Percentiles rank a stretch among this genome's conserved stretches.
These are phyloP conservation scores for Sinotaia quadrata DNA, from an alignment of 2,888 invertebrate species.

Conservation along the genomic window DNA sequence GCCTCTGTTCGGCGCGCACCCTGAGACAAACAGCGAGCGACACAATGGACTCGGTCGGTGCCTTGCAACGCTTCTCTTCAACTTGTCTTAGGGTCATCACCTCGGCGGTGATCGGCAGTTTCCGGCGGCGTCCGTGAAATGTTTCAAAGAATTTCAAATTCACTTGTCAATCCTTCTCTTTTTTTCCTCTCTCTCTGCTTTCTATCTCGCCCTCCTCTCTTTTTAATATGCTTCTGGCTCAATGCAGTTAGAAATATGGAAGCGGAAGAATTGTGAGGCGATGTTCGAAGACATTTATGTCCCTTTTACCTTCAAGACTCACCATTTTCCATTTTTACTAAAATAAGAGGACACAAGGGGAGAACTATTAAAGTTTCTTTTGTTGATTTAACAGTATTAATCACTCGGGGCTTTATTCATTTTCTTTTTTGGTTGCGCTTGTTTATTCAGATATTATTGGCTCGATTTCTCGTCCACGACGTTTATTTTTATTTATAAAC, in stretches of 20 bases:
- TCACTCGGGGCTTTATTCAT: not conserved
- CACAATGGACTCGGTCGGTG: not conserved
- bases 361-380: not conserved
- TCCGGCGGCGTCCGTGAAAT: conserved; percentile 24
- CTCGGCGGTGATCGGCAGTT: conserved; percentile 27
- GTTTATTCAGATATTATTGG: not conserved
- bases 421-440: not conserved
- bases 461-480: no score
- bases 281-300: no score
- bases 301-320: no score
- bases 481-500: no score
- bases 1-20: no score
- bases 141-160: conserved; percentile 17
- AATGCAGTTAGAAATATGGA: no score
- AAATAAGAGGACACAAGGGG: not conserved
- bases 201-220: not conserved
- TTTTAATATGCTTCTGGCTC: no score
- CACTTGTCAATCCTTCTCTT: not conserved
- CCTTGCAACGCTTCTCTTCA: not conserved
- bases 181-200: not conserved
- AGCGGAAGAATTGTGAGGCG: no score
- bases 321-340: not conserved
- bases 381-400: not conserved
- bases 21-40: no score
- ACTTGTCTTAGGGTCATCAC: no score